phyloP scores from a whole-genome alignment of 2,888 invertebrate species.

The Marasmarcha lunaedactyla region DNA sequence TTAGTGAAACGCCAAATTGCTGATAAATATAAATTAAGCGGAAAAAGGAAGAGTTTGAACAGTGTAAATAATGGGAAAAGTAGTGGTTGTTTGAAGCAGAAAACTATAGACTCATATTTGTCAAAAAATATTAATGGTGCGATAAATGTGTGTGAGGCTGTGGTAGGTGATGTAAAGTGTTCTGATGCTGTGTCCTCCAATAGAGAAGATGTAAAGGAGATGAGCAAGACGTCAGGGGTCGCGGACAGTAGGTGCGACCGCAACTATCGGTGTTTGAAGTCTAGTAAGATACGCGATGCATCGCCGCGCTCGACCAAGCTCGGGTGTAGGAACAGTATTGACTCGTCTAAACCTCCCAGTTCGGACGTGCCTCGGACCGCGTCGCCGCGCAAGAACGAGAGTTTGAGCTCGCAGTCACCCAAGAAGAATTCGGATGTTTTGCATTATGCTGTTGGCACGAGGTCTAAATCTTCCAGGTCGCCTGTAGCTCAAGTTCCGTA shows the following conservation, averaged over 20 bases:
- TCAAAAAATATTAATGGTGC: not conserved
- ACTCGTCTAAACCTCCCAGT: slow-evolving; percentile 16
- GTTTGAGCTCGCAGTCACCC: slow-evolving; percentile 30
- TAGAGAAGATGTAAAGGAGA: slow-evolving; percentile 31
- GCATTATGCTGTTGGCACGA: slow-evolving; percentile 34
- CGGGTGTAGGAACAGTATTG: not conserved
- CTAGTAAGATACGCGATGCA: not conserved
- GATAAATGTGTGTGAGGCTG: slow-evolving; percentile 16
- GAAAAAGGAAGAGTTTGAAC: slow-evolving; percentile 21
- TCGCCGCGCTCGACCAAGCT: too few species aligned
- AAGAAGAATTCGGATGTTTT: slow-evolving; percentile 33
- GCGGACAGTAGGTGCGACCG: slow-evolving; percentile 35
- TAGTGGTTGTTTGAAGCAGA: slow-evolving; percentile 33
- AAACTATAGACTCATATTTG: slow-evolving; percentile 8
- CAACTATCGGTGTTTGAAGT: not conserved
- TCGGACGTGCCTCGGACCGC: slow-evolving; percentile 23
- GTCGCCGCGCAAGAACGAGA: slow-evolving; percentile 23
- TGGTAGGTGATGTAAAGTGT: slow-evolving; percentile 9
- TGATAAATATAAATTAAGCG: slow-evolving; percentile 31
- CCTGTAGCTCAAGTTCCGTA: slow-evolving; percentile 32
- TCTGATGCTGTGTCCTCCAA: slow-evolving; percentile 17
- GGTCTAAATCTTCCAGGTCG: slow-evolving; percentile 31
- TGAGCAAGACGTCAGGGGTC: slow-evolving; percentile 46
- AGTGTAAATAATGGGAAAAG: slow-evolving; percentile 30
- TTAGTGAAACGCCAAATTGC: slow-evolving; percentile 44